phyloP scores from a whole-genome alignment of 2,888 invertebrate genomes.

The Eretmocerus hayati region DNA sequence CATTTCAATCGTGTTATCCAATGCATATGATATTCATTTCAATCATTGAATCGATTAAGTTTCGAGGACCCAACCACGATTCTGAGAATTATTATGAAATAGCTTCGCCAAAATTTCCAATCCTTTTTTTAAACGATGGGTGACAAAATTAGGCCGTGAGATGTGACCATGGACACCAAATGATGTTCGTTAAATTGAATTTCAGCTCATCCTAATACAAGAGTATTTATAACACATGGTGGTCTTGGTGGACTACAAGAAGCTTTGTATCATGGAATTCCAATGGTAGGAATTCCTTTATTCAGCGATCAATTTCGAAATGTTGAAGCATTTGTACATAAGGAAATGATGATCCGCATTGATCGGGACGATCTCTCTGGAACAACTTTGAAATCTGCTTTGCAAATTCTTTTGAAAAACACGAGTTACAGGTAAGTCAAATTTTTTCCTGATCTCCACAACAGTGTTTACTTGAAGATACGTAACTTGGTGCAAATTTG shows the following conservation, averaged over 20 bases:
- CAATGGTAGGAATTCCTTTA: slow-evolving; percentile 39
- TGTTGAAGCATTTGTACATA: slow-evolving; percentile 28
- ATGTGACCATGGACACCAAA: no score
- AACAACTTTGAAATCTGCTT: slow-evolving; percentile 29
- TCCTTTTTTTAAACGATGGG: no score
- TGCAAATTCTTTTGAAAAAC: slow-evolving; percentile 31
- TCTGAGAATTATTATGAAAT: no score
- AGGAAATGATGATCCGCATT: slow-evolving; percentile 28
- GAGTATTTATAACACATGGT: slow-evolving; percentile 37
- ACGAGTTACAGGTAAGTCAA: slow-evolving; percentile 35
- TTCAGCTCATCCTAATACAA: slow-evolving; percentile 28
- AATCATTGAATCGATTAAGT: no score
- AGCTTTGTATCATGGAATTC: slow-evolving; percentile 37
- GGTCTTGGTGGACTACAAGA: slow-evolving; percentile 35
- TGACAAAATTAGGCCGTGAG: no score
- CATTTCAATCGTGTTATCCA: no score
- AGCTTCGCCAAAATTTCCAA: no score
- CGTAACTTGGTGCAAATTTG: not conserved
- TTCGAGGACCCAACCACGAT: no score
- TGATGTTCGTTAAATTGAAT: not conserved
- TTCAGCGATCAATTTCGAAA: slow-evolving; percentile 39
- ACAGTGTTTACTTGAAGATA: no score
- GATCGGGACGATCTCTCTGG: slow-evolving; percentile 25
- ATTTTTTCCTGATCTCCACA: no score
- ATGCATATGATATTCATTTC: no score